A percentile compares a stretch with the other conserved stretches of the same genome.
Conservation (phyloP, 53 echinoderm and acorn worm species). For the Apostichopus leukothele region DNA sequence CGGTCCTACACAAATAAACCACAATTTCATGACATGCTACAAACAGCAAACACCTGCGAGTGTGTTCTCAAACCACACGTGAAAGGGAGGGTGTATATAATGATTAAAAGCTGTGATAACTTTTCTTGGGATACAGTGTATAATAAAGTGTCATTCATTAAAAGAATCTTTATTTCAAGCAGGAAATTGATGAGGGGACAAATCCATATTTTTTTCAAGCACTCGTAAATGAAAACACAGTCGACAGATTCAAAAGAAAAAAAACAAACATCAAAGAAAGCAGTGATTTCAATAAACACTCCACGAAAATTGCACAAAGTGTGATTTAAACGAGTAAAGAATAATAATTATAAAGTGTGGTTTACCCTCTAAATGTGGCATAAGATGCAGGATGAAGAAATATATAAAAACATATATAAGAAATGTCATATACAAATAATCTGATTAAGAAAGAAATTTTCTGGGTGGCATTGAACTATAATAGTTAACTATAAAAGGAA, state of each 20-base stretch:
- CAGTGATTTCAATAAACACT: not conserved
- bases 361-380: slow-evolving; percentile 4
- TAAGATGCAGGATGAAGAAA: not conserved
- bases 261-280: not conserved
- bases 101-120: no score
- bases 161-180: no score
- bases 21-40: slow-evolving; percentile 21
- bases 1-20: slow-evolving; percentile 41
- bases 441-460: no score
- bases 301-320: not conserved
- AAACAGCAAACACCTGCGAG: not conserved
- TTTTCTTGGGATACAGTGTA: no score
- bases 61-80: not conserved
- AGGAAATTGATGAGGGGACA: no score
- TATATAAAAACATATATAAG: no score
- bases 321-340: not conserved
- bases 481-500: no score
- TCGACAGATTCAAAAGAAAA: not conserved
- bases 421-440: no score
- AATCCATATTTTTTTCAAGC: not conserved
- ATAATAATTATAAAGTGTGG: not conserved
- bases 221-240: not conserved
- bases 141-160: no score
- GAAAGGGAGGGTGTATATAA: no score
- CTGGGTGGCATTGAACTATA: no score